Conservation (phyloP, 2,888 invertebrate species). For the Euclidia mi region DNA sequence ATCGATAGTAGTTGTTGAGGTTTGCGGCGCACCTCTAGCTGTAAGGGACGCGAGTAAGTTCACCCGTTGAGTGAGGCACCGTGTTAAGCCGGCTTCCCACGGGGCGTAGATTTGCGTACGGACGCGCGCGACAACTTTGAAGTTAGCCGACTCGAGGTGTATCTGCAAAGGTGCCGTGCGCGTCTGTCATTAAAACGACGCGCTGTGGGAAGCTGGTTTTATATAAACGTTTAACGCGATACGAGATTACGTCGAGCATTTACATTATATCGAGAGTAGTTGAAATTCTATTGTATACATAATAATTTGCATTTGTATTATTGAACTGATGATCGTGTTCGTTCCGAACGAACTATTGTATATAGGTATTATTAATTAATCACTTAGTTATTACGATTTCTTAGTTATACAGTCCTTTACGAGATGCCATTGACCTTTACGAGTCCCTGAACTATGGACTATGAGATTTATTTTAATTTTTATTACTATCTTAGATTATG, state of each 20-base stretch:
- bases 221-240: conserved; percentile 57
- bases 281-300: conserved; percentile 70
- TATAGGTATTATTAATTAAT: conserved; percentile 54
- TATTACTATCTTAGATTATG: conserved; percentile 70
- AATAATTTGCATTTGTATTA: conserved; percentile 72
- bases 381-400: conserved; percentile 64
- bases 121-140: no score
- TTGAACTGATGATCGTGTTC: conserved; percentile 48
- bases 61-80: conserved; percentile 89
- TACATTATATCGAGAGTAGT: conserved; percentile 72
- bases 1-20: conserved; percentile 23
- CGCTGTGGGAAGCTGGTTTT: no score
- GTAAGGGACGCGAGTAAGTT: conserved; percentile 60
- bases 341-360: conserved; percentile 51
- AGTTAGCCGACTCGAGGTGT: no score
- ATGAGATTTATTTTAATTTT: conserved; percentile 78
- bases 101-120: no score
- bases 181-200: no score
- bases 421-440: conserved; percentile 77
- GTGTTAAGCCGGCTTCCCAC: no score
- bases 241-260: conserved; percentile 76
- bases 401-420: conserved; percentile 73
- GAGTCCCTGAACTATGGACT: conserved; percentile 61
- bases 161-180: no score
- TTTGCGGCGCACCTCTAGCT: conserved; percentile 33